Percentiles rank a stretch among this genome's conserved stretches.
Conservation (phyloP, 2,888 invertebrate genomes). For the Caenorhabditis drosophilae region DNA sequence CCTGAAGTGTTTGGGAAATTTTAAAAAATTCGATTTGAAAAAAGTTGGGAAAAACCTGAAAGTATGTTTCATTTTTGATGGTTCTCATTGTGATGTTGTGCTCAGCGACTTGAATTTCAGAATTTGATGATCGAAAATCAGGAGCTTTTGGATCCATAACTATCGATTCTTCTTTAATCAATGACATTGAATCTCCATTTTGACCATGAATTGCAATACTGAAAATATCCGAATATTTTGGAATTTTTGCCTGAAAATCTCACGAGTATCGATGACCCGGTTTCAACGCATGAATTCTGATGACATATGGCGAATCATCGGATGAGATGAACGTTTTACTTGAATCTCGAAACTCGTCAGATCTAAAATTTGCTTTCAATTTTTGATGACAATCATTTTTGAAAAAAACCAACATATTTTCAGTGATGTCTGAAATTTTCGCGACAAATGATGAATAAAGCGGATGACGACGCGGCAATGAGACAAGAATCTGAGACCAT, state of each 20-base stretch:
- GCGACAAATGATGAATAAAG: constrained; percentile 61
- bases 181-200: constrained; percentile 50
- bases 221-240: too few relatives aligned
- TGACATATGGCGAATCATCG: constrained; percentile 48
- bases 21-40: too few relatives aligned
- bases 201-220: constrained; percentile 63
- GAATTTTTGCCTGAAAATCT: too few relatives aligned
- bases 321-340: constrained; percentile 64
- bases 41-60: constrained; percentile 48
- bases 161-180: constrained; percentile 64
- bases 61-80: constrained; percentile 55
- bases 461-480: constrained; percentile 52
- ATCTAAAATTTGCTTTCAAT: constrained; percentile 36
- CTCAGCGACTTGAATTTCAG: constrained; percentile 51
- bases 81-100: constrained; percentile 64
- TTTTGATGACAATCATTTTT: background rate
- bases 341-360: constrained; percentile 52
- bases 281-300: constrained; percentile 60
- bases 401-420: constrained; percentile 23
- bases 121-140: constrained; percentile 43
- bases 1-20: constrained; percentile 34
- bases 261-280: constrained; percentile 63
- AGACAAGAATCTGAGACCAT: constrained; percentile 56
- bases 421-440: constrained; percentile 61
- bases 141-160: constrained; percentile 62